Evolutionary conservation across 2,797 vertebrate genomes (phyloP).

Genomic region (Silurus aristotelis): DNA sequence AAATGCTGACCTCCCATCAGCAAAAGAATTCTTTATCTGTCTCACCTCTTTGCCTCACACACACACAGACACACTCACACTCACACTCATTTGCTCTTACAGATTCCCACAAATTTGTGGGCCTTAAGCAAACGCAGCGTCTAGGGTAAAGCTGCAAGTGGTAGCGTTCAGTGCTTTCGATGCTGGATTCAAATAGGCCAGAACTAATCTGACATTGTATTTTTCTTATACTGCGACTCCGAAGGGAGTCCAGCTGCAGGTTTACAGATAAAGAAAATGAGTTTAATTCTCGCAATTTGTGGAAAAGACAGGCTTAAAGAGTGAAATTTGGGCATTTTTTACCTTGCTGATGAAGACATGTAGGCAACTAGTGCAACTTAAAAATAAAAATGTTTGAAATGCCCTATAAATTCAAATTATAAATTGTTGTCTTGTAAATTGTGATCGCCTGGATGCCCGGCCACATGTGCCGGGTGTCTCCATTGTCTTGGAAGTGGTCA

Average conservation of each 20-base stretch:
- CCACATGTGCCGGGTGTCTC: no score
- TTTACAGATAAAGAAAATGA: background rate
- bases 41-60: constrained; percentile 33
- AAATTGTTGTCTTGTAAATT: no score
- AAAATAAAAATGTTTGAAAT: no score
- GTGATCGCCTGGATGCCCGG: no score
- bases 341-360: background rate
- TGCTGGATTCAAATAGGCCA: background rate
- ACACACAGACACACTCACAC: constrained; percentile 3
- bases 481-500: no score
- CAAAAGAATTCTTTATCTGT: constrained; percentile 45
- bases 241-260: background rate
- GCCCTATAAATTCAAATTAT: no score
- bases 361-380: background rate
- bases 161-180: background rate
- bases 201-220: background rate
- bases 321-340: background rate
- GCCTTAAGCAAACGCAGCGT: background rate
- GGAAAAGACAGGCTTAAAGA: background rate
- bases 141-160: background rate
- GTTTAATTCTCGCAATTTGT: background rate
- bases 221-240: background rate
- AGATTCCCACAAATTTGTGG: background rate
- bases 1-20: constrained; percentile 51
- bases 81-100: no score